Evolutionary conservation across 2,113 vertebrate species (phyloP).

Genomic region (Callaeas wilsoni): DNA sequence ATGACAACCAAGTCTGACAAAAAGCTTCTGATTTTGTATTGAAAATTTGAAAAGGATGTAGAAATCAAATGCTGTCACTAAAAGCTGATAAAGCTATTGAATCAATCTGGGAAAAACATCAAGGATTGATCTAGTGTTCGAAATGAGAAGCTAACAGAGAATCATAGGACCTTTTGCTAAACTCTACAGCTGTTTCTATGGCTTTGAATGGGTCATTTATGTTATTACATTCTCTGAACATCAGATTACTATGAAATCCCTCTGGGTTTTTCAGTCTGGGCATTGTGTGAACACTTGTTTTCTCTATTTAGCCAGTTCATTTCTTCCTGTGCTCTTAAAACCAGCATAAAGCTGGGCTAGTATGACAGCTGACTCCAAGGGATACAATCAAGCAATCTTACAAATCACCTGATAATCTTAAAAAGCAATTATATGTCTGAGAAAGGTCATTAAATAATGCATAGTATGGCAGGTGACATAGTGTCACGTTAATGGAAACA

Average conservation of each 20-base stretch:
- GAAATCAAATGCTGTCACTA: constrained; percentile 2
- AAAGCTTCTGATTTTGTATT: constrained; percentile 40
- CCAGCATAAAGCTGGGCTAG: not conserved
- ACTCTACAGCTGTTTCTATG: not conserved
- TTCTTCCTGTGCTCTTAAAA: not conserved
- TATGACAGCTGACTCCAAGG: not conserved
- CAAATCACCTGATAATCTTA: constrained; percentile 21
- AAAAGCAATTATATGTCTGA: constrained; percentile 15
- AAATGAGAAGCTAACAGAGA: not conserved
- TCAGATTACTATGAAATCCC: not conserved
- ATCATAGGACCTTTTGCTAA: not conserved
- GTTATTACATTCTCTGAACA: not conserved
- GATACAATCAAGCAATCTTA: not conserved
- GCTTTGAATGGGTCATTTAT: not conserved
- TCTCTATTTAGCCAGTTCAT: not conserved
- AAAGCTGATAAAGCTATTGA: not conserved
- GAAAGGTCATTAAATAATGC: constrained; percentile 30
- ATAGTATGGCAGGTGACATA: not conserved
- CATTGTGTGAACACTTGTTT: not conserved
- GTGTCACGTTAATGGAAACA: not conserved
- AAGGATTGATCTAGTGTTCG: not conserved
- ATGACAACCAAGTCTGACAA: constrained; percentile 12
- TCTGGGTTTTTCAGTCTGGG: not conserved
- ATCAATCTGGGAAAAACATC: not conserved
- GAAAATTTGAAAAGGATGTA: not conserved